Base-by-base conservation (phyloP, 2,888 invertebrate species). In the Nymphalis urticae region DNA sequence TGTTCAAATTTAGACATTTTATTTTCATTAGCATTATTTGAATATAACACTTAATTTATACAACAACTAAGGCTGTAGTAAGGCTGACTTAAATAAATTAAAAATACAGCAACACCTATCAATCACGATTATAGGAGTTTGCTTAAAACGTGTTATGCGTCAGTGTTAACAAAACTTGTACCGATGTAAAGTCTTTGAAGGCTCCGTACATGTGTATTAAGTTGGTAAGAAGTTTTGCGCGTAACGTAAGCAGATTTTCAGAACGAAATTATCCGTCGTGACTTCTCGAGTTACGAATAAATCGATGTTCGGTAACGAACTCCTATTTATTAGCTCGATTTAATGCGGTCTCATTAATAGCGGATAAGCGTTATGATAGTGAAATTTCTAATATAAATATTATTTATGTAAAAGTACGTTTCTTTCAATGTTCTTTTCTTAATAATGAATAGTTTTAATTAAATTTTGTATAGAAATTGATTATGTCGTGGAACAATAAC, bases 281-380 rank as follows among this genome's bases (percentile, higher is more conserved):
- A 69, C 27, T 70, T 53, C 24, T 67, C 65, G 69, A 71, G 63
- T 72, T 72, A 65, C 69, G 51, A 60, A 66, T 66, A 68, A 69
- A 66, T 66, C 66, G 63, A 48, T 59, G 24, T 62, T 64, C 54
- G 48, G 77, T 82, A 84, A 83, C 82, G 80, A 84, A 84, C 79
- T 80, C 72, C 73, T 80, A 79, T 82, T 82, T 81, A 80, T 81
- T 79, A 78, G 78, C 66, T 75, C n/a, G 24, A 17, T 59, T 36
- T 16, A 56, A 62, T 64, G 60, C 36, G 76, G 74, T 21, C 24
- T n/a, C 27, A 68, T 42, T 72, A 60, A 13, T 1, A 68, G 72
- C 70, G 65, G 59, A 21, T 48, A 48, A 21, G 47, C 36, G 36
- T 60, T 36, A n/a, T 19, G 8, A 27, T 54, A 16, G 1, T 54